These are phyloP conservation scores for Chauna torquata DNA, from an alignment of 2,113 vertebrate species.

Conservation along the genomic window DNA sequence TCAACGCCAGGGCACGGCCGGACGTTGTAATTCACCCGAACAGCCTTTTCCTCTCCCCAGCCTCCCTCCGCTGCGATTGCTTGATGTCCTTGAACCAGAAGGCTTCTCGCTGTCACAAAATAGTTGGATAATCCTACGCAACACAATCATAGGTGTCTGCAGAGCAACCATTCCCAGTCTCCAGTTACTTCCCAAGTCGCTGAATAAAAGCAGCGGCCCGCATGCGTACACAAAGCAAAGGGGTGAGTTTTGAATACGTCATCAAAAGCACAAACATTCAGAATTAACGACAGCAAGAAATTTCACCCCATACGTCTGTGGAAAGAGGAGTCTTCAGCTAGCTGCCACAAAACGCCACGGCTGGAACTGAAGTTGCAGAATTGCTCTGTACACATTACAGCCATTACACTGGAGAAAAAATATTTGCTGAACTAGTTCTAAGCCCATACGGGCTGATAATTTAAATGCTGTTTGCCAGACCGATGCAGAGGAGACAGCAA, in stretches of 20 bases:
- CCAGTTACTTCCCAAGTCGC: background rate
- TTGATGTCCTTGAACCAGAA: background rate
- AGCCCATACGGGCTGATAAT: background rate
- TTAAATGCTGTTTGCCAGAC: background rate
- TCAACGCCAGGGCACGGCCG: accelerated
- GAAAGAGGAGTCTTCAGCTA: background rate
- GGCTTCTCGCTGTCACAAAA: background rate
- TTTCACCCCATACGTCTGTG: background rate
- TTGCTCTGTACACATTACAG: background rate
- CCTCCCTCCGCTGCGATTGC: background rate
- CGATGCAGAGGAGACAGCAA: background rate
- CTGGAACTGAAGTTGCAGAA: background rate
- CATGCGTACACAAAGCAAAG: accelerated
- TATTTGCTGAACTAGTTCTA: slow-evolving; percentile 30
- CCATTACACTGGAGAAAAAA: background rate
- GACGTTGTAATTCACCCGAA: background rate
- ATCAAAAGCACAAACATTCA: background rate
- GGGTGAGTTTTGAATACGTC: background rate
- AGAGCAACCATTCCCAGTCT: background rate
- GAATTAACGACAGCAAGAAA: background rate
- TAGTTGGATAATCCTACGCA: background rate
- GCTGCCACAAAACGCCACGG: background rate
- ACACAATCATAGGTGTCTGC: background rate
- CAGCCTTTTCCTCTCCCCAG: background rate
- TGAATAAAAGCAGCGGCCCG: background rate